Evolutionary conservation across 35 echinoderm and acorn worm species (phyloP).

Genomic region (Apostichopus californicus): DNA sequence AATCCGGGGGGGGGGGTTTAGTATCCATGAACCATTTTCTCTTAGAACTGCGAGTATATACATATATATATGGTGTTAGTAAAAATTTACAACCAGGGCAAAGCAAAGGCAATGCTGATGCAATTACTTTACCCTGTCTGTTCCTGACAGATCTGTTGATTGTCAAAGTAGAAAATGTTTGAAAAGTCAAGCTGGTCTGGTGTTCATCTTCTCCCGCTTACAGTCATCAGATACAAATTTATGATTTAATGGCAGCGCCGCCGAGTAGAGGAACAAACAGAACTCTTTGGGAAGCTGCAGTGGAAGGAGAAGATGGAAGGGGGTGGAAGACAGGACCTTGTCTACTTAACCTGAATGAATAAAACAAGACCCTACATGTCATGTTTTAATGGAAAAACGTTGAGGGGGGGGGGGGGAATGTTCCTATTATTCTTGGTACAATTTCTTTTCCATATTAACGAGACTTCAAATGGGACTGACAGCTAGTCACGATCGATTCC

Average conservation of each 20-base stretch:
- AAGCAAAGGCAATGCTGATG: conserved; percentile 10
- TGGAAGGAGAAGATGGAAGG: conserved; percentile 12
- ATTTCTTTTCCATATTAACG: conserved; percentile 6
- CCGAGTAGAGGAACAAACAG: not conserved
- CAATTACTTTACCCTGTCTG: conserved; percentile 13
- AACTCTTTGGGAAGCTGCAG: not conserved
- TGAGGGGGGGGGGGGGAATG: not conserved
- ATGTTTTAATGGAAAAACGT: not conserved
- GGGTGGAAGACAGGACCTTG: not conserved
- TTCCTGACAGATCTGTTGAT: conserved; percentile 18
- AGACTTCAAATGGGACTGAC: not conserved
- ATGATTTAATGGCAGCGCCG: not conserved
- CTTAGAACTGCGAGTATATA: too few relatives aligned
- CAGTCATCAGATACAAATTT: conserved; percentile 23
- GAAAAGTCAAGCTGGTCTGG: conserved; percentile 33
- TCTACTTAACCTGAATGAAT: conserved; percentile 10
- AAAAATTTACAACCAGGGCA: not conserved
- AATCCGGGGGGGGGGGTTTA: too few relatives aligned
- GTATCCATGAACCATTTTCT: too few relatives aligned
- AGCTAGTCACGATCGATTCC: not conserved
- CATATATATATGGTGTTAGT: too few relatives aligned
- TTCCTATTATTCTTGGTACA: not conserved
- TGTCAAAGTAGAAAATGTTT: conserved; percentile 28
- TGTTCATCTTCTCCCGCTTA: not conserved
- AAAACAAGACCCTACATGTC: conserved; percentile 20